Evolutionary conservation across 2,888 invertebrate species (phyloP).

Genomic region (Netelia inedita): DNA sequence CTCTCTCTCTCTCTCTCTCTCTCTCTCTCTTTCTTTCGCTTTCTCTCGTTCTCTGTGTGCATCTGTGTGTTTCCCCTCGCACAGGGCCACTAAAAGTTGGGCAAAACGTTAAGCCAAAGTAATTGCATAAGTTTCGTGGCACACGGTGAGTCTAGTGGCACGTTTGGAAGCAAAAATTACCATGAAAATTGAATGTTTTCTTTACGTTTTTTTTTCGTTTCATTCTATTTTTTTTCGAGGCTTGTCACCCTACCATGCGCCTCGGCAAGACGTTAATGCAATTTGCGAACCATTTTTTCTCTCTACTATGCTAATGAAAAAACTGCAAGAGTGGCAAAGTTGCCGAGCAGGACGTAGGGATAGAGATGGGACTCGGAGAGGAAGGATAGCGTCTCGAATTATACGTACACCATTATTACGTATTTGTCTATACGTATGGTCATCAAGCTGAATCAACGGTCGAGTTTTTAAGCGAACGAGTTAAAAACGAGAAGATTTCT

Average conservation of each 20-base stretch:
- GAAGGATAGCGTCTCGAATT: not conserved
- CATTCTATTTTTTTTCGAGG: constrained; percentile 45
- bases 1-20: not conserved
- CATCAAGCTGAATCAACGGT: constrained; percentile 19
- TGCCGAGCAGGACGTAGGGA: constrained; percentile 12
- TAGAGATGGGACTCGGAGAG: not conserved
- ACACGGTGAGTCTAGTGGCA: constrained; percentile 59
- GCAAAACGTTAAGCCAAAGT: constrained; percentile 71
- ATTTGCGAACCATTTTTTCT: constrained; percentile 63
- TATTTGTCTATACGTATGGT: not conserved
- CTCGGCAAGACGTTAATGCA: constrained; percentile 56
- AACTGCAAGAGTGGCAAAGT: constrained; percentile 63
- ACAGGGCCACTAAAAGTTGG: constrained; percentile 65
- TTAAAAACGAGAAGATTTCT: constrained; percentile 28
- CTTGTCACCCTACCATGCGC: constrained; percentile 43
- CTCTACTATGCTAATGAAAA: constrained; percentile 63
- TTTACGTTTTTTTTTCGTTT: not conserved
- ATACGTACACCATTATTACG: not conserved
- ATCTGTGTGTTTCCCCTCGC: constrained; percentile 15
- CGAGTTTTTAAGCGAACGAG: not conserved
- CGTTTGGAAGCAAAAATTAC: constrained; percentile 69
- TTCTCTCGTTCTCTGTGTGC: not conserved
- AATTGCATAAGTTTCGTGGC: constrained; percentile 70
- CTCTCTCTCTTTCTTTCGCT: constrained; percentile 11
- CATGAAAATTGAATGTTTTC: constrained; percentile 72